Percentiles rank a stretch among this genome's conserved stretches.
phyloP scores from a whole-genome alignment of 1,140 invertebrate species.

The Drosophila hydei region DNA sequence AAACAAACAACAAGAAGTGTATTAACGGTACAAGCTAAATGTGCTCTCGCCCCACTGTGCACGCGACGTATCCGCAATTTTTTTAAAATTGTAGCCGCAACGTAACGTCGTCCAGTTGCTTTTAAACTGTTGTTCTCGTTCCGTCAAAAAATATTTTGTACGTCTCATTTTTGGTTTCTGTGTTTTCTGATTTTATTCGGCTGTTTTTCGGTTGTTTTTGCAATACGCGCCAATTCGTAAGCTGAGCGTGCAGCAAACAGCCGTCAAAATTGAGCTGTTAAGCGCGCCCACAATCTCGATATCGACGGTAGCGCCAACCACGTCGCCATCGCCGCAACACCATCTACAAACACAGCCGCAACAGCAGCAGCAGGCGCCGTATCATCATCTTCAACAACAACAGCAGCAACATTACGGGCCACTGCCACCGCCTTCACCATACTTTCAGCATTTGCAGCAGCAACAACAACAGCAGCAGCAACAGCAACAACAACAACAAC shows the following conservation, averaged over 20 bases:
- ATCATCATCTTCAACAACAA: conserved; percentile 26
- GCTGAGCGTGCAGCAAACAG: conserved; percentile 74
- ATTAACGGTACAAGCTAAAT: not conserved
- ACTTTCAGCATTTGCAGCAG: conserved; percentile 50
- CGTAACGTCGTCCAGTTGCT: conserved; percentile 23
- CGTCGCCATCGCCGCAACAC: conserved; percentile 54
- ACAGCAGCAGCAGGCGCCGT: conserved; percentile 26
- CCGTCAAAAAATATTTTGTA: not conserved
- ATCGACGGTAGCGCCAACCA: conserved; percentile 71
- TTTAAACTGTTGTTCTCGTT: conserved; percentile 33
- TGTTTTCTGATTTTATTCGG: conserved; percentile 1
- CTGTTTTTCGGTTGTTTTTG: conserved; percentile 40
- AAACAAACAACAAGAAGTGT: conserved; percentile 3
- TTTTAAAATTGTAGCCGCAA: conserved; percentile 28
- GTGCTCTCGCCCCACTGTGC: conserved; percentile 26
- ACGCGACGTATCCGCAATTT: conserved; percentile 14
- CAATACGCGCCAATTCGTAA: conserved; percentile 73
- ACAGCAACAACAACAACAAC: conserved; percentile 53
- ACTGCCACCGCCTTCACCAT: conserved; percentile 43
- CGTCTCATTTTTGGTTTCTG: not conserved
- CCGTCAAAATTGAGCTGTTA: conserved; percentile 84
- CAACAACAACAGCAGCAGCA: conserved; percentile 54
- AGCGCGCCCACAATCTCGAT: conserved; percentile 79
- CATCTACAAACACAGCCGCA: conserved; percentile 32
- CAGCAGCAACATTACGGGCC: conserved; percentile 48